Conservation (phyloP, 2,797 vertebrate genomes). For the Coracias cyanogaster region DNA sequence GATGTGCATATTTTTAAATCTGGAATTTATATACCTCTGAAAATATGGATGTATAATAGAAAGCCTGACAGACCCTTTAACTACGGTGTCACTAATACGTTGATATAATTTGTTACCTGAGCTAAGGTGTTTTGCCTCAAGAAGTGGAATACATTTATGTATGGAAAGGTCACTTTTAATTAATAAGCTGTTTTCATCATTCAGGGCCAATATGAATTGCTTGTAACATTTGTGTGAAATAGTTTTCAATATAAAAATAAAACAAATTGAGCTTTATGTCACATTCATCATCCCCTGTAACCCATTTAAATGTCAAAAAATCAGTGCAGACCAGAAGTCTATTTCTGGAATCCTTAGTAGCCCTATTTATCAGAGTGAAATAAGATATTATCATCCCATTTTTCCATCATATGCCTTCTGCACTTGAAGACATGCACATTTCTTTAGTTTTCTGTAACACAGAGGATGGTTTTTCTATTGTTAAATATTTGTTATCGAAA, state of each 20-base stretch:
- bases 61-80: constrained; percentile 57
- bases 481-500: constrained; percentile 46
- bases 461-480: constrained; percentile 37
- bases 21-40: constrained; percentile 44
- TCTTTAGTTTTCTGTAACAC: constrained; percentile 5
- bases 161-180: constrained; percentile 73
- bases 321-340: constrained; percentile 45
- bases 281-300: constrained; percentile 62
- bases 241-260: constrained; percentile 76
- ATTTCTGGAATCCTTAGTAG: constrained; percentile 63
- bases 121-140: constrained; percentile 63
- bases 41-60: constrained; percentile 48
- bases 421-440: constrained; percentile 9
- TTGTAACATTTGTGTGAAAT: constrained; percentile 69
- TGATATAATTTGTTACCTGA: constrained; percentile 68
- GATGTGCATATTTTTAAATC: constrained; percentile 36
- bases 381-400: constrained; percentile 70
- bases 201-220: constrained; percentile 63
- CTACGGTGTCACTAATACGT: constrained; percentile 35
- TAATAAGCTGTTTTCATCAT: constrained; percentile 72
- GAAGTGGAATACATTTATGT: constrained; percentile 63
- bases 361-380: constrained; percentile 72
- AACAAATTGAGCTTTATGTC: constrained; percentile 72
- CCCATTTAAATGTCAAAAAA: constrained; percentile 75
- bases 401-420: constrained; percentile 50